Evolutionary conservation across 1,140 invertebrate species (phyloP), one percentile per base, ranked within the genome.

Genomic region (Dermatophagoides farinae): DNA sequence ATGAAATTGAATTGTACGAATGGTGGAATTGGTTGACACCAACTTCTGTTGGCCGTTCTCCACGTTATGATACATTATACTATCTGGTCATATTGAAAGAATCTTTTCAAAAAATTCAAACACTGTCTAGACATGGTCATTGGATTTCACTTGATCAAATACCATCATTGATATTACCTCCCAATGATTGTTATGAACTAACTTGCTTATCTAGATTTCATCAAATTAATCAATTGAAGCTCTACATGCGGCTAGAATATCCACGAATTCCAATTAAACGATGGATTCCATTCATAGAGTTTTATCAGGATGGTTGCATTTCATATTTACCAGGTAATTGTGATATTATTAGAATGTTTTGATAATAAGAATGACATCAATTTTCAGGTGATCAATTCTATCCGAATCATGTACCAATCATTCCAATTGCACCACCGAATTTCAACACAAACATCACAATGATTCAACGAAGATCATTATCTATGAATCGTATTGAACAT

Each of bases 141-240:
- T 12, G 47, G 18, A 10, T 60, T n/a, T 9, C 23, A 4, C 10
- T 5, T 1, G 6, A 31, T 20, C 23, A 39, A 12, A 4, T n/a
- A 16, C 5, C 18, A 38, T 14, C 18, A 14, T 60, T 47, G 31
- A 2, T 50, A 12, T 57, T 76, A 1, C 68, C 70, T 16, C 72
- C 74, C 22, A 73, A 73, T 14, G 74, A 76, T 58, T 25, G 71
- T 11, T 74, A 74, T 64, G 74, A 75, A 64, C 40, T 75, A 1
- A 64, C 65, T 12, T 62, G 73, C 12, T 57, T 75, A 10, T 49
- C 65, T 0, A 64, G 67, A 31, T 68, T 70, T 49, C 50, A 20
- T 44, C 50, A 61, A 31, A 54, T 67, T n/a, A 66, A 70, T 23
- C 65, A 68, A 11, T 61, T 74, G 12, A 61, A 65, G 37, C 31